These are phyloP conservation scores for Elanoides forficatus DNA, from an alignment of 2,113 vertebrate species.

Conservation along the genomic window DNA sequence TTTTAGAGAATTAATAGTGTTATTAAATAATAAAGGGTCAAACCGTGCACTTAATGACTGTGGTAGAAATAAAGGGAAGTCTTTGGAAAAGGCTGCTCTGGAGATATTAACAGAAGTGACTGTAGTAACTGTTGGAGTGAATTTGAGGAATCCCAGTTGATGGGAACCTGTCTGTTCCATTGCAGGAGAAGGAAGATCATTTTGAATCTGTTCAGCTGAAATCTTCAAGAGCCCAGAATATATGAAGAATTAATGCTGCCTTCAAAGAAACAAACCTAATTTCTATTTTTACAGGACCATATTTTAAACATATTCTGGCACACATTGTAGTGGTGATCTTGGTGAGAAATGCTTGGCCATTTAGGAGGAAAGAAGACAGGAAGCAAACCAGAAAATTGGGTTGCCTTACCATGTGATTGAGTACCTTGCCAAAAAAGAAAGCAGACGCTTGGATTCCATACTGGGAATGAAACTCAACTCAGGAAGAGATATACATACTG, in stretches of 20 bases:
- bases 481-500: conserved; percentile 74
- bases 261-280: conserved; percentile 64
- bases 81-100: not conserved
- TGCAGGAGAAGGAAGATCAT: conserved; percentile 88
- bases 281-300: conserved; percentile 69
- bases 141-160: not conserved
- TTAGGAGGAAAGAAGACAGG: conserved; percentile 35
- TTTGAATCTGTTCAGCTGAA: conserved; percentile 95
- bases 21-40: not conserved
- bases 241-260: conserved; percentile 73
- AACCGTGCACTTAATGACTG: not conserved
- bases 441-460: conserved; percentile 59
- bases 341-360: conserved; percentile 32
- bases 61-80: not conserved
- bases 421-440: conserved; percentile 74
- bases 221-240: conserved; percentile 85
- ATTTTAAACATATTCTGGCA: conserved; percentile 62
- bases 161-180: conserved; percentile 38
- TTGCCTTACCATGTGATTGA: conserved; percentile 74
- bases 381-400: conserved; percentile 49
- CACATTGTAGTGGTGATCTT: conserved; percentile 47
- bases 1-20: not conserved
- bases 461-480: conserved; percentile 76
- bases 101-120: not conserved
- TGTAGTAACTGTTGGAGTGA: not conserved